A percentile compares a stretch with the other conserved stretches of the same genome.
These are phyloP conservation scores for Tuberolachnus salignus DNA, from an alignment of 2,888 invertebrate species.

Conservation along the genomic window DNA sequence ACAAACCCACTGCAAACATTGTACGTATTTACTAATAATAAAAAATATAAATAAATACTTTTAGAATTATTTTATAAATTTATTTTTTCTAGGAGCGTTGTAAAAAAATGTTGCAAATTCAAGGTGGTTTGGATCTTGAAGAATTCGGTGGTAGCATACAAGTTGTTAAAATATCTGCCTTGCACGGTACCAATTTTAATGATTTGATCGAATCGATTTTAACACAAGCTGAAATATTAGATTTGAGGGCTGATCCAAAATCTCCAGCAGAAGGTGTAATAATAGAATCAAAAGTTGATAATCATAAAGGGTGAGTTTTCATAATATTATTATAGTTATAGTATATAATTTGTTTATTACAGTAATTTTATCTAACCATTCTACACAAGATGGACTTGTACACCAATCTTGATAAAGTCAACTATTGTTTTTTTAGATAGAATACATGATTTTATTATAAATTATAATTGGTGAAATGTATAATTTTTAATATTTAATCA, in stretches of 20 bases:
- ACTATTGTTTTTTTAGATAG: too few relatives aligned
- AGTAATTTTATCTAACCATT: neutral
- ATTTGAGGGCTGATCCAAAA: constrained; percentile 80
- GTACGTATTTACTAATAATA: constrained; percentile 67
- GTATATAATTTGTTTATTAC: neutral
- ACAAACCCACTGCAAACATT: constrained; percentile 87
- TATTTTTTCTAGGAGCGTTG: constrained; percentile 70
- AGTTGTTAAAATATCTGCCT: constrained; percentile 87
- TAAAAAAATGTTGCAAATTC: constrained; percentile 75
- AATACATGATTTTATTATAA: too few relatives aligned
- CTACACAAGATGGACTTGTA: too few relatives aligned
- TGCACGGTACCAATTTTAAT: constrained; percentile 79
- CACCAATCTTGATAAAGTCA: too few relatives aligned
- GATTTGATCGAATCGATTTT: constrained; percentile 82
- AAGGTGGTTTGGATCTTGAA: constrained; percentile 80
- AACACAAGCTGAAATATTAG: constrained; percentile 84
- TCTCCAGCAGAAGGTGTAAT: constrained; percentile 89
- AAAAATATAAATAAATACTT: neutral
- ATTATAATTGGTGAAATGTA: too few relatives aligned
- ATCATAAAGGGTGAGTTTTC: constrained; percentile 69
- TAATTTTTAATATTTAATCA: too few relatives aligned
- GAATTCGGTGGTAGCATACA: constrained; percentile 91
- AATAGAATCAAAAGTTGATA: constrained; percentile 80
- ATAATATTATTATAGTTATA: too few relatives aligned
- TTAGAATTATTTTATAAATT: neutral